A percentile compares a stretch with the other conserved stretches of the same genome.
Conservation (phyloP, 2,888 invertebrate genomes). For the Xestia rhomboidea region DNA sequence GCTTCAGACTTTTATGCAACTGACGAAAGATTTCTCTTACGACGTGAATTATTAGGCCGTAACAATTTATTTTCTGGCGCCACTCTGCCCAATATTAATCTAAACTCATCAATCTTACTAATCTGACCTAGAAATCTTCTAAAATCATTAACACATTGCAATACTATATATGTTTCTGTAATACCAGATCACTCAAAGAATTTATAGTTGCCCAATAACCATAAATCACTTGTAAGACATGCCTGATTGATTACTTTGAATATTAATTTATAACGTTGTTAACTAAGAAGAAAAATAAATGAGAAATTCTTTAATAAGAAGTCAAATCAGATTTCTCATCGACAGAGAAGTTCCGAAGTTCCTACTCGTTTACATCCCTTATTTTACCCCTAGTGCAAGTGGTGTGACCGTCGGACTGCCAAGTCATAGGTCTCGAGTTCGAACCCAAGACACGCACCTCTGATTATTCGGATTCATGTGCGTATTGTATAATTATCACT, state of each 20-base stretch:
- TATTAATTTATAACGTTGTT: conserved; percentile 21
- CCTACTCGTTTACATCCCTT: too few species aligned
- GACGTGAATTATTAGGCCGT: background rate
- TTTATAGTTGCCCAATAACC: conserved; percentile 3
- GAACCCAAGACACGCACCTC: too few species aligned
- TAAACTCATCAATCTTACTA: conserved; percentile 1
- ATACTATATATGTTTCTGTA: conserved; percentile 3
- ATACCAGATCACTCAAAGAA: conserved; percentile 31
- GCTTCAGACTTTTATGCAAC: background rate
- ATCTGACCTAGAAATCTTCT: conserved; percentile 20
- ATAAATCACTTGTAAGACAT: background rate
- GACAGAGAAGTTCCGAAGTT: too few species aligned
- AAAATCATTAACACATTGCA: conserved; percentile 17
- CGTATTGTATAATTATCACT: too few species aligned
- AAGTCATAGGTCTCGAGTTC: too few species aligned
- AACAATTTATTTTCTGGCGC: conserved; percentile 6
- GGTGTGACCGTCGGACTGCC: too few species aligned
- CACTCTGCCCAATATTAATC: background rate
- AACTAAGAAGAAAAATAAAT: conserved; percentile 1
- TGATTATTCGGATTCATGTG: too few species aligned
- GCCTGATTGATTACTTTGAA: conserved; percentile 23
- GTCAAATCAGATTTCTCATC: background rate
- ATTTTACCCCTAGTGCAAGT: too few species aligned
- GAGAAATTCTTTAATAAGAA: background rate
- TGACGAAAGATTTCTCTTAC: background rate